Evolutionary conservation across 2,797 vertebrate genomes (phyloP), one percentile per base, ranked within the genome.

Genomic region (Hypotaenidia okinawae): DNA sequence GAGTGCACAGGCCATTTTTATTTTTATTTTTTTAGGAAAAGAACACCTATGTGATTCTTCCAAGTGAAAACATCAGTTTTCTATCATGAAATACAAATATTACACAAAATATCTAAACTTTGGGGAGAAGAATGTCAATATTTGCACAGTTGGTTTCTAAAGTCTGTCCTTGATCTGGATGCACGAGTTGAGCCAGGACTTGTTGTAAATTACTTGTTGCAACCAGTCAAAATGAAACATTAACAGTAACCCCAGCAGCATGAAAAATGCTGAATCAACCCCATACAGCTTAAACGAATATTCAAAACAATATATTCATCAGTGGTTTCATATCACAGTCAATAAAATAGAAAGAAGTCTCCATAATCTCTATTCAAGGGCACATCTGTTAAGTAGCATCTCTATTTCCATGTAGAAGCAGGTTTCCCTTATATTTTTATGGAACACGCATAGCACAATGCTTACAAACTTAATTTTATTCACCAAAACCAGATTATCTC

Each of bases 171-270:
- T 67, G 18, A 81, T 86, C 74, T n/a, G 21, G 55, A 77, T 6
- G 4, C 45, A 49, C 2, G 27, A 70, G 23, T 41, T 67, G 18
- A 90, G 52, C 30, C 54, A 74, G 37, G 51, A 83, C 41, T 45
- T 43, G 25, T 45, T 43, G 23, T 73, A 93, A 93, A 86, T 19
- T 52, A 52, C 51, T 52, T 52, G 49, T 51, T 63, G 35, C 49
- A 90, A 73, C 21, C 70, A 88, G n/a, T 14, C 80, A 82, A 93
- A 97, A 94, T 47, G 72, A 78, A 94, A 78, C 27, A 82, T 43
- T 32, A 90, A 47, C 73, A 86, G 43, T 78, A 80, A 49, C 63
- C 14, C 37, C 11, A 67, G 35, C 58, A 88, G 79, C 61, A 80
- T 24, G 33, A 52, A 90, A 90, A 84, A 90, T 12, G 13, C 33